Conservation (phyloP, 2,797 vertebrate genomes). For the Hylomyscus alleni region DNA sequence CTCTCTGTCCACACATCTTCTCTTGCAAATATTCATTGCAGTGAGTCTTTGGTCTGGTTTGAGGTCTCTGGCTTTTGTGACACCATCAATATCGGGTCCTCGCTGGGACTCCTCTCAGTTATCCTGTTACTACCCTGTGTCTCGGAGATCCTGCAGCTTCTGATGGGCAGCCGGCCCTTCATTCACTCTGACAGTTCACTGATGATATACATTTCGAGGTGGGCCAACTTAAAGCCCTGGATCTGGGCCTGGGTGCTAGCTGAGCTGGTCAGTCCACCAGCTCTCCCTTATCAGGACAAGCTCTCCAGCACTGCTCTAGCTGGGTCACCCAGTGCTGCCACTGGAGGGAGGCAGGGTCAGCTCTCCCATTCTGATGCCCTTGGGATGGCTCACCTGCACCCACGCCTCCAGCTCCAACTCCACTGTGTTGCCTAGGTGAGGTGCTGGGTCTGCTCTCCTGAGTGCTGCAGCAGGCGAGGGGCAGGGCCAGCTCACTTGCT, state of each 20-base stretch:
- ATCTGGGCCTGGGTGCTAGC: not conserved
- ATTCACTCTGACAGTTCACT: not conserved
- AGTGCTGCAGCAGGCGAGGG: not conserved
- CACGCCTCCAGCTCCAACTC: not conserved
- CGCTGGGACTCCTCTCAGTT: not conserved
- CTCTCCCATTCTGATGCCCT: not conserved
- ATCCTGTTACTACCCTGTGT: not conserved
- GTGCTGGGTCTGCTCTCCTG: not conserved
- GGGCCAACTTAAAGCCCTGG: not conserved
- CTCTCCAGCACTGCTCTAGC: not conserved
- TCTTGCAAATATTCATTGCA: not conserved
- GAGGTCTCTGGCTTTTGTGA: not conserved
- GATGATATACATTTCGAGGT: not conserved
- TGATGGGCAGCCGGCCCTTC: not conserved
- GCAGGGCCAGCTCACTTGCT: not conserved
- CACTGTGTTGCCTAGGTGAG: not conserved
- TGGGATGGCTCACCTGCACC: not conserved
- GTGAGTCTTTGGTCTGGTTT: not conserved
- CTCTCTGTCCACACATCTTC: not conserved
- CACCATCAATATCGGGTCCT: not conserved
- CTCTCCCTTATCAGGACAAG: not conserved
- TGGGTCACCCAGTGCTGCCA: not conserved
- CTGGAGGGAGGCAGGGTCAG: not conserved
- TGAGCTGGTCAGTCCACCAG: not conserved
- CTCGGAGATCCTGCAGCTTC: not conserved